Conservation (phyloP, 2,113 vertebrate genomes). For the Cathartes aura region DNA sequence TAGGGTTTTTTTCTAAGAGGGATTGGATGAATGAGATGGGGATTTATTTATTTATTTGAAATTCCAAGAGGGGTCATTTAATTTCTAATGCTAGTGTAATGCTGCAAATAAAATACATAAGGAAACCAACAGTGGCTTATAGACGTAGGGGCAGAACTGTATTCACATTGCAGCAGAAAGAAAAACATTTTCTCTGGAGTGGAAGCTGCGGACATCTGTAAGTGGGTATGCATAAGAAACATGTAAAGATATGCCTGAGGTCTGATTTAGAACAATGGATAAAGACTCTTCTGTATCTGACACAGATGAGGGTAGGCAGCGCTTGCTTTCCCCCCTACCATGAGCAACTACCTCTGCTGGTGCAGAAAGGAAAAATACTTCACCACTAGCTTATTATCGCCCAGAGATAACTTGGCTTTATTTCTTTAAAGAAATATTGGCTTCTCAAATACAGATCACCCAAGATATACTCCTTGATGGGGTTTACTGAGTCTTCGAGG, state of each 20-base stretch:
- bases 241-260: background rate
- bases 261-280: background rate
- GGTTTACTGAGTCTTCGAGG: background rate
- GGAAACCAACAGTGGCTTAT: background rate
- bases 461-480: background rate
- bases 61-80: background rate
- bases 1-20: rapidly evolving
- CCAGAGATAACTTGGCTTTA: background rate
- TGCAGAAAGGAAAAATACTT: background rate
- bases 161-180: background rate
- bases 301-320: background rate
- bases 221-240: background rate
- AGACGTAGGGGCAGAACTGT: background rate
- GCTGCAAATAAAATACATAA: background rate
- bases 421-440: background rate
- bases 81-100: background rate
- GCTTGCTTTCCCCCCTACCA: background rate
- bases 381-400: background rate
- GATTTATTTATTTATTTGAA: background rate
- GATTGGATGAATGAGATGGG: rapidly evolving
- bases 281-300: background rate
- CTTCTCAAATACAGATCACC: background rate
- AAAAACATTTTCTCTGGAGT: background rate
- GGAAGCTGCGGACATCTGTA: background rate
- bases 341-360: background rate